Percentiles rank a stretch among this genome's conserved stretches.
phyloP scores from a whole-genome alignment of 2,888 invertebrate species.

The Chrysolina haemoptera region DNA sequence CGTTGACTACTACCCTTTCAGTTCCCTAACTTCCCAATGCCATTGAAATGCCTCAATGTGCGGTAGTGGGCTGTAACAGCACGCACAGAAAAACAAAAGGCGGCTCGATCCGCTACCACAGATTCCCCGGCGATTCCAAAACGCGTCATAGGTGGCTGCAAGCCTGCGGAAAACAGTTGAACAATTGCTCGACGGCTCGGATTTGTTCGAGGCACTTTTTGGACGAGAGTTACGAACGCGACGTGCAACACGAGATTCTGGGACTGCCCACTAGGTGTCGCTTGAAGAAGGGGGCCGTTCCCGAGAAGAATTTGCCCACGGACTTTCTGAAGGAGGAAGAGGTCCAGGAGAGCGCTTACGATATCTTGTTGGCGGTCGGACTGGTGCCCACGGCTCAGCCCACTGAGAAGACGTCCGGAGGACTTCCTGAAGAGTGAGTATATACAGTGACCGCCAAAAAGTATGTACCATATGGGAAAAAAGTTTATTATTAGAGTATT shows the following conservation, averaged over 20 bases:
- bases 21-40: slow-evolving; percentile 28
- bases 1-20: neutral
- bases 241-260: slow-evolving; percentile 73
- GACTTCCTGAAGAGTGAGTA: slow-evolving; percentile 69
- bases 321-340: slow-evolving; percentile 61
- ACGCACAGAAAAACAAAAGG: slow-evolving; percentile 74
- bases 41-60: slow-evolving; percentile 73
- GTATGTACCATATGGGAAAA: too few relatives aligned
- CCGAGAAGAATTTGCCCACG: slow-evolving; percentile 62
- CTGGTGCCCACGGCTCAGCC: slow-evolving; percentile 68
- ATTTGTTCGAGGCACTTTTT: slow-evolving; percentile 73
- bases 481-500: too few relatives aligned
- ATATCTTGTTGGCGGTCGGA: slow-evolving; percentile 73
- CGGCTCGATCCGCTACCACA: slow-evolving; percentile 73
- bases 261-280: slow-evolving; percentile 72
- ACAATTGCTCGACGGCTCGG: slow-evolving; percentile 73
- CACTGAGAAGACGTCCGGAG: slow-evolving; percentile 59
- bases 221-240: slow-evolving; percentile 72
- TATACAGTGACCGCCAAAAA: too few relatives aligned
- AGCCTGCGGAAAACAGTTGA: slow-evolving; percentile 72
- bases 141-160: slow-evolving; percentile 72
- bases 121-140: slow-evolving; percentile 73
- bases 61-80: slow-evolving; percentile 73
- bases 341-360: slow-evolving; percentile 66
- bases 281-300: slow-evolving; percentile 72